These are phyloP conservation scores for Ormyrus labotus DNA, from an alignment of 2,888 invertebrate species.

Conservation along the genomic window DNA sequence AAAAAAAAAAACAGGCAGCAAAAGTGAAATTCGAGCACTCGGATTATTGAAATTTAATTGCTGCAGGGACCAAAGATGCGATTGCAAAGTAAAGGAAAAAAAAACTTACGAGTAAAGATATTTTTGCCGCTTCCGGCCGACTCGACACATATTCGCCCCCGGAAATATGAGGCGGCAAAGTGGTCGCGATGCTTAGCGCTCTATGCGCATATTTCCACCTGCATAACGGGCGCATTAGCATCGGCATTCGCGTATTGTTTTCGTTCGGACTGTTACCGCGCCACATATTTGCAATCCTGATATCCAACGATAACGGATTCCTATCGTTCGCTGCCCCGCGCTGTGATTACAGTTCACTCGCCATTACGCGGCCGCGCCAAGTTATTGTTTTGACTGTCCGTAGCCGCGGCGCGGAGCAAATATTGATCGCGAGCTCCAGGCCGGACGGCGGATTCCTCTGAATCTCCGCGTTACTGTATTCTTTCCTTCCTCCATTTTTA, in stretches of 20 bases:
- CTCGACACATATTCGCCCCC: conserved; percentile 36
- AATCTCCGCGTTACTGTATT: background rate
- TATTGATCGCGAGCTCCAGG: conserved; percentile 59
- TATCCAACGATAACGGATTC: conserved; percentile 69
- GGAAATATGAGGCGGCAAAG: conserved; percentile 20
- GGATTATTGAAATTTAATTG: too few relatives aligned
- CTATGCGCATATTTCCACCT: conserved; percentile 50
- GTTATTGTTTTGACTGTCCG: conserved; percentile 65
- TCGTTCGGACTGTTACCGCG: conserved; percentile 59
- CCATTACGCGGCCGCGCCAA: conserved; percentile 59
- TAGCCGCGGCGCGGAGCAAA: conserved; percentile 51
- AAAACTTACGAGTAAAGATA: conserved; percentile 13
- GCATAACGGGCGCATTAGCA: conserved; percentile 64
- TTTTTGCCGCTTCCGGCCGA: conserved; percentile 5
- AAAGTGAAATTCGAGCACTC: too few relatives aligned
- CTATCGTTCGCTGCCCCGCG: conserved; percentile 61
- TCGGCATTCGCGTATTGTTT: conserved; percentile 69
- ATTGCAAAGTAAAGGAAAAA: background rate
- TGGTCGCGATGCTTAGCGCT: conserved; percentile 15
- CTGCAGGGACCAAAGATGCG: background rate
- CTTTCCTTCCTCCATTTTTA: conserved; percentile 5
- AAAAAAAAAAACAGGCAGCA: too few relatives aligned
- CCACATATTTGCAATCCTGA: conserved; percentile 68
- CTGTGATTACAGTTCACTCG: conserved; percentile 60
- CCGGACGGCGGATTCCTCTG: background rate